A percentile compares a stretch with the other conserved stretches of the same genome.
Evolutionary conservation across 1,140 invertebrate genomes (phyloP).

Genomic region (Glossosoma conforme): DNA sequence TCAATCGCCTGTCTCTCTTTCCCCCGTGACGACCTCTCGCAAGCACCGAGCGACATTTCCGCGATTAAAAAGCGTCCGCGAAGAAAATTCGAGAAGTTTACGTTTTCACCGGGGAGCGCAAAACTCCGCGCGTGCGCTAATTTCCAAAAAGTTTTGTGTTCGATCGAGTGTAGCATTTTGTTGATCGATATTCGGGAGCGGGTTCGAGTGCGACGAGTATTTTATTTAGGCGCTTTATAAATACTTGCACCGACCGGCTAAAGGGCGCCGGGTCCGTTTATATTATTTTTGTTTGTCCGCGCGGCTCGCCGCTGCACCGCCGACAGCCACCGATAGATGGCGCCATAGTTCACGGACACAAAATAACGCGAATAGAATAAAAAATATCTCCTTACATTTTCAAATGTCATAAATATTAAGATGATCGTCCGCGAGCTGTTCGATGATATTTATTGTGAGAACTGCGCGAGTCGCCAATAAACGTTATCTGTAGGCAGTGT

Average conservation of each 20-base stretch:
- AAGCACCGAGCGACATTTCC: background rate
- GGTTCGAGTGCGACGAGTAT: background rate
- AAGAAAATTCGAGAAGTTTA: background rate
- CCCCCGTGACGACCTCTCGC: background rate
- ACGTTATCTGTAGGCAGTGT: background rate
- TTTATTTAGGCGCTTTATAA: conserved; percentile 14
- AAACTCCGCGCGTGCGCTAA: background rate
- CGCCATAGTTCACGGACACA: no score
- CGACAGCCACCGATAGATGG: no score
- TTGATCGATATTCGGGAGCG: background rate
- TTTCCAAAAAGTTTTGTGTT: no score
- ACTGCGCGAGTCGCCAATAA: conserved; percentile 23
- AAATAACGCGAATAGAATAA: no score
- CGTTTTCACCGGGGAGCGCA: background rate
- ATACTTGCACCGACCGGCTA: conserved; percentile 16
- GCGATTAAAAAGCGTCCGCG: background rate
- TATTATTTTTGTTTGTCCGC: conserved; percentile 7
- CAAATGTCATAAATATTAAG: no score
- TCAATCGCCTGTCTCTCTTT: background rate
- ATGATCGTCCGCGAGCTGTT: no score
- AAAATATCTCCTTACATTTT: no score
- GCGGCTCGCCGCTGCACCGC: no score
- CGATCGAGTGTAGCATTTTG: background rate
- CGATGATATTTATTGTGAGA: no score
- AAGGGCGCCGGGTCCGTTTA: conserved; percentile 12